Percentiles rank a stretch among this genome's conserved stretches.
phyloP scores from a whole-genome alignment of 2,797 vertebrate genomes.

The Corythornis leucogaster region DNA sequence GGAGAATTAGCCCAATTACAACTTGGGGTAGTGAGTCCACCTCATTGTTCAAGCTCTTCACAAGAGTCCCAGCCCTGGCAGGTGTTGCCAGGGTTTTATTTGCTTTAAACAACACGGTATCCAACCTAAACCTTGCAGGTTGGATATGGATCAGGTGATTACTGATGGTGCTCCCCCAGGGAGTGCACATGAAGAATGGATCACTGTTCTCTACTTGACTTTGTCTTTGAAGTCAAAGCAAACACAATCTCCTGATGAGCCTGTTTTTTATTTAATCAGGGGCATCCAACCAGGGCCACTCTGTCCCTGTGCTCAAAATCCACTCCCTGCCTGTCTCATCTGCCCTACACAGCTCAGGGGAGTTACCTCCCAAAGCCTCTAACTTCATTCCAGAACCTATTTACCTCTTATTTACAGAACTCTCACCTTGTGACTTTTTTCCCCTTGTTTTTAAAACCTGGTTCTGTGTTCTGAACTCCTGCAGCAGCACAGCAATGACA shows the following conservation, averaged over 20 bases:
- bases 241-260: neutral
- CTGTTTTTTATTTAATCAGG: neutral
- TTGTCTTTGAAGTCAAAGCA: neutral
- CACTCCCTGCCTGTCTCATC: fast-evolving
- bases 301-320: neutral
- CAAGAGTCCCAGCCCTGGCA: neutral
- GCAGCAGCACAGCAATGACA: neutral
- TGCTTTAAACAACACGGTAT: neutral
- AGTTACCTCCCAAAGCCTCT: neutral
- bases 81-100: neutral
- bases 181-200: neutral
- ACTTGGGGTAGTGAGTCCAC: fast-evolving
- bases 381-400: neutral
- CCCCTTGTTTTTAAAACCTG: neutral
- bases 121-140: neutral
- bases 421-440: neutral
- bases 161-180: neutral
- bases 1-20: fast-evolving
- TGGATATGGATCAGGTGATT: neutral
- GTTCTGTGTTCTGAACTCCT: neutral
- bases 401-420: fast-evolving
- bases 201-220: neutral
- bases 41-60: neutral
- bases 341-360: neutral
- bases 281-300: neutral